Base-by-base conservation (phyloP, 2,797 vertebrate genomes). In the Pelodytes ibericus region DNA sequence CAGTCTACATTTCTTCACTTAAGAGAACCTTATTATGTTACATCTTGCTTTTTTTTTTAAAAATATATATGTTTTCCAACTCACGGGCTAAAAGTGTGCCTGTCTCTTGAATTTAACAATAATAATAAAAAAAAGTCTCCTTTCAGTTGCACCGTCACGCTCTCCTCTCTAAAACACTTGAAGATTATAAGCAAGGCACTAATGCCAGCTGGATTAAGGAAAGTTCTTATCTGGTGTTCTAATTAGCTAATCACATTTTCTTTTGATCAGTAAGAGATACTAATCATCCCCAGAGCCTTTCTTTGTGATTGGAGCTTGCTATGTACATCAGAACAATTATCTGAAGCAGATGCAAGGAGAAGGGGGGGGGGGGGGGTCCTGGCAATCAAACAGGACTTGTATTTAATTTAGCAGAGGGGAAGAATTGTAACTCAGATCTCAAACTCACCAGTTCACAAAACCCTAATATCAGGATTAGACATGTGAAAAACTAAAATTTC, bases 231-330 rank as follows among this genome's bases (percentile, higher is more conserved):
- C 76, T 79, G 30, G 71, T 73, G 70, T 62, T 73, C 71, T 79
- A 79, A 79, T 79, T 79, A 73, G 71, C 71, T 73, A 79, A 79
- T 79, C 76, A 79, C 70, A 78, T 78, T 72, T 78, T 78, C 70
- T 79, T 71, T 79, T 79, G 71, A 79, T 79, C 70, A 79, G 70
- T 79, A 73, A 73, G 76, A 79, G 70, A 73, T 68, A 68, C 70
- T 79, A 79, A 79, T 79, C 70, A 72, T 79, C 75, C 75, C 75
- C 53, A 36, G 76, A 79, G 76, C 57, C 71, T 73, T 62, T 65
- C 26, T 62, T 79, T 79, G 57, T 79, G 76, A 68, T 79, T 79
- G 71, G 70, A 73, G 71, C 70, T 31, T 73, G 47, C 63, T 73
- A 62, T 71, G 56, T 73, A 73, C 76, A 79, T 79, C 63, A 73